Conservation (phyloP, 2,888 invertebrate genomes). For the Polietes domitor region DNA sequence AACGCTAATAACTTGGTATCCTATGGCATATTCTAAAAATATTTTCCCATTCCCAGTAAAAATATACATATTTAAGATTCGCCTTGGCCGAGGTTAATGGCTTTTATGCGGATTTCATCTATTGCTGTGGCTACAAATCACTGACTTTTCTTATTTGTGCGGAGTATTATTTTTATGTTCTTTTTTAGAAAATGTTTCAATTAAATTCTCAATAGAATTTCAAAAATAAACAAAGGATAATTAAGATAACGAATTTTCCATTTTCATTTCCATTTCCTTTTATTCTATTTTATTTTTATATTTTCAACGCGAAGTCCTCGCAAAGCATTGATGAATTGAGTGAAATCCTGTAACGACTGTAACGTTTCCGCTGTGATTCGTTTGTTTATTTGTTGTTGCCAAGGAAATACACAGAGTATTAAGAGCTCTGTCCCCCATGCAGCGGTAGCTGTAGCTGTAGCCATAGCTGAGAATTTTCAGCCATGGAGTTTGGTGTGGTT, state of each 20-base stretch:
- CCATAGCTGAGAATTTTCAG: neutral
- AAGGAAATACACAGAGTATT: slow-evolving; percentile 29
- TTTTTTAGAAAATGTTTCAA: slow-evolving; percentile 34
- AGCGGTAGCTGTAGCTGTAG: too few relatives aligned
- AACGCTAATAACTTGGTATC: too few relatives aligned
- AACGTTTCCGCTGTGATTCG: neutral
- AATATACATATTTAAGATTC: too few relatives aligned
- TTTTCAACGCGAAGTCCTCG: neutral
- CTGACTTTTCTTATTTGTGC: neutral
- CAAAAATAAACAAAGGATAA: slow-evolving; percentile 4
- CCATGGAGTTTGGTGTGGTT: neutral
- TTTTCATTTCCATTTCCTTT: neutral
- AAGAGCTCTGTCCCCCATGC: neutral
- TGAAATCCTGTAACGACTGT: neutral
- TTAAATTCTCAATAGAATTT: slow-evolving; percentile 41
- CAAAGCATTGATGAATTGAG: neutral
- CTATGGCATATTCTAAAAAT: too few relatives aligned
- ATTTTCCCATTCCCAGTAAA: too few relatives aligned
- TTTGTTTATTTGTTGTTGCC: slow-evolving; percentile 45
- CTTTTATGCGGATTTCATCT: too few relatives aligned
- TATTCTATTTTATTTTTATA: neutral
- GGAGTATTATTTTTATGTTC: slow-evolving; percentile 17
- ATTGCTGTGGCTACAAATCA: too few relatives aligned
- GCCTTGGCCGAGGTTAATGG: too few relatives aligned
- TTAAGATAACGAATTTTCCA: slow-evolving; percentile 8